These are phyloP conservation scores for Sturnus vulgaris DNA, from an alignment of 2,113 vertebrate species.

Conservation along the genomic window DNA sequence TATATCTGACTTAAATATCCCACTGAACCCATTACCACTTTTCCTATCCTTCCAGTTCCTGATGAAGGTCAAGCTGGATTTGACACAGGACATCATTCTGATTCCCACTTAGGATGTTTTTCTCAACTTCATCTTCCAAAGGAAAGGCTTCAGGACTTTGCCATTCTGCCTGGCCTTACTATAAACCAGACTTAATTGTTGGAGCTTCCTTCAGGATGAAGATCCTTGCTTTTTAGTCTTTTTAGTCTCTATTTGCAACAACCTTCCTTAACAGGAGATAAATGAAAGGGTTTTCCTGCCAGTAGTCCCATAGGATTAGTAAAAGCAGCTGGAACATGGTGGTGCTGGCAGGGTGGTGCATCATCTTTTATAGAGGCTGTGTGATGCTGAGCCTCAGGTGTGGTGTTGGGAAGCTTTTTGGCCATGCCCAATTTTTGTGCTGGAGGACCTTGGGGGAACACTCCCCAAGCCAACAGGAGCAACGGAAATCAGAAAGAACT, in stretches of 20 bases:
- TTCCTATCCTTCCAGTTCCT: background rate
- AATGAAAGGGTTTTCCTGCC: background rate
- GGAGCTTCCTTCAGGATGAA: background rate
- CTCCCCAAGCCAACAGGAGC: background rate
- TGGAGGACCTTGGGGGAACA: background rate
- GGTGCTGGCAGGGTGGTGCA: background rate
- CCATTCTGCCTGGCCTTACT: background rate
- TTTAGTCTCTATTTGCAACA: background rate
- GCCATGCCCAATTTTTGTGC: background rate
- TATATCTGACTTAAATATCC: background rate
- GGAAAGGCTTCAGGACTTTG: background rate
- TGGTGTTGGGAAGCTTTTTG: background rate
- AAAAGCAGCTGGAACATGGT: background rate
- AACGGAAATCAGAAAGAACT: background rate
- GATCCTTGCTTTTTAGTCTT: background rate
- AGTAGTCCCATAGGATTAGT: fast-evolving
- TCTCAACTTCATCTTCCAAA: background rate
- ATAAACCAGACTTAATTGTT: background rate
- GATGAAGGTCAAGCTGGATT: background rate
- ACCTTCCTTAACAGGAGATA: background rate
- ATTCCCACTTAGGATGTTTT: background rate
- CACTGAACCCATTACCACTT: background rate
- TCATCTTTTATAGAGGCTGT: background rate
- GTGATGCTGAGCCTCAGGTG: background rate
- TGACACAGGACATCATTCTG: background rate